phyloP scores from a whole-genome alignment of 1,140 invertebrate genomes.

The Anagrus nilaparvatae region DNA sequence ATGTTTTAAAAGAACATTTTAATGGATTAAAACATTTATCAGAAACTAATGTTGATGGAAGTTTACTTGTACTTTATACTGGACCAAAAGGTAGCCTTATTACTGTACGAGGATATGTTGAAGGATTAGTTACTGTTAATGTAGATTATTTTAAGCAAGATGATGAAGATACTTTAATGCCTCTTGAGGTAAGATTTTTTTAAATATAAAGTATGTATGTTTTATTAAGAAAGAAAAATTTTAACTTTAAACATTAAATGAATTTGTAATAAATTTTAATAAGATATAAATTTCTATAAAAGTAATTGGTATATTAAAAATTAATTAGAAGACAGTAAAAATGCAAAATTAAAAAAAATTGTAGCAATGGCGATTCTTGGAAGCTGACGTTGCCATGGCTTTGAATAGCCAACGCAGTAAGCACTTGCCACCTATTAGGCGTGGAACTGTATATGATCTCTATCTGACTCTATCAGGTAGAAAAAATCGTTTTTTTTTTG shows the following conservation, averaged over 20 bases:
- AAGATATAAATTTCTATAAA: constrained; percentile 2
- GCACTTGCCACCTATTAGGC: constrained; percentile 70
- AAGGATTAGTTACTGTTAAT: constrained; percentile 66
- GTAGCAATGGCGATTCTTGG: constrained; percentile 53
- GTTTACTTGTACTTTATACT: constrained; percentile 54
- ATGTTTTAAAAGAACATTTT: constrained; percentile 57
- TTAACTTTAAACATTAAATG: no score
- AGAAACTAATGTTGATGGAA: constrained; percentile 51
- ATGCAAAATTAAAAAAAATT: constrained; percentile 38
- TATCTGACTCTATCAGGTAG: constrained; percentile 80
- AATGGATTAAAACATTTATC: constrained; percentile 54
- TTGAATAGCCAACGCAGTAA: constrained; percentile 66
- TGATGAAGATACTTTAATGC: constrained; percentile 56
- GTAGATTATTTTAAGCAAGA: constrained; percentile 71
- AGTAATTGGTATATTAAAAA: constrained; percentile 1
- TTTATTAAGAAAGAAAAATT: no score
- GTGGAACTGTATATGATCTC: constrained; percentile 71
- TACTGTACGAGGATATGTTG: constrained; percentile 58
- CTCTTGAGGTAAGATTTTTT: constrained; percentile 59
- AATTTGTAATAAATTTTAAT: constrained; percentile 17
- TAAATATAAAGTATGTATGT: no score
- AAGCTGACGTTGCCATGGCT: constrained; percentile 59
- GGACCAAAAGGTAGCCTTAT: constrained; percentile 57
- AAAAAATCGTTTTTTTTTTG: constrained; percentile 36
- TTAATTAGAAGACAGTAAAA: constrained; percentile 22